phyloP scores from a whole-genome alignment of 2,797 vertebrate genomes.

The Typhlichthys subterraneus region DNA sequence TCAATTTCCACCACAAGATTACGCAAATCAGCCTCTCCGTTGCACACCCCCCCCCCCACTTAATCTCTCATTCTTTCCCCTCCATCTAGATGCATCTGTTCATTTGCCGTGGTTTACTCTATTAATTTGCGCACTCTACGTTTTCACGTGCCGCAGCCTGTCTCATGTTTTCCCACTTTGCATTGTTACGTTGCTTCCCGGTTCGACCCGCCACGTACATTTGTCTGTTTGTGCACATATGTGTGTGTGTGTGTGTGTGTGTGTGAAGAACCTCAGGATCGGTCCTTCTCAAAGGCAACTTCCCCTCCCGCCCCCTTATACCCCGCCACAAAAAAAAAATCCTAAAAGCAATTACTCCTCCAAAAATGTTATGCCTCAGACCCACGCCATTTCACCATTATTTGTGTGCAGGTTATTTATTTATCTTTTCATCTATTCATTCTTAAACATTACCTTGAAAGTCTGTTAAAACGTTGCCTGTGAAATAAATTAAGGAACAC shows the following conservation, averaged over 20 bases:
- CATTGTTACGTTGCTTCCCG: conserved; percentile 68
- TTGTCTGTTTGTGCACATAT: not conserved
- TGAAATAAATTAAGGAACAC: conserved; percentile 53
- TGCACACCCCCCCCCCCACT: conserved; percentile 52
- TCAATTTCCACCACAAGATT: conserved; percentile 81
- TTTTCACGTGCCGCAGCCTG: conserved; percentile 69
- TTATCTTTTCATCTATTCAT: conserved; percentile 65
- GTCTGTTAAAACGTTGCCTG: conserved; percentile 41
- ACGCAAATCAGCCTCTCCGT: conserved; percentile 77
- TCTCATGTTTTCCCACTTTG: conserved; percentile 74
- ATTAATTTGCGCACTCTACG: conserved; percentile 78
- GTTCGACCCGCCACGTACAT: conserved; percentile 41
- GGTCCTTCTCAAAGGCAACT: no score
- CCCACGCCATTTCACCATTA: conserved; percentile 68
- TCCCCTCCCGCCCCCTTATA: conserved; percentile 29
- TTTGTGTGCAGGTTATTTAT: conserved; percentile 63
- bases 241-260: conserved; percentile 15
- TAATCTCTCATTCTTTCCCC: conserved; percentile 64
- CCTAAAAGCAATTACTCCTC: conserved; percentile 78
- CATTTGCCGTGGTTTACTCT: conserved; percentile 80
- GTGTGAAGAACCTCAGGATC: not conserved
- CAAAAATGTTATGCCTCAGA: conserved; percentile 65
- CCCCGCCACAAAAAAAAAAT: conserved; percentile 29
- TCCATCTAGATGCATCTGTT: conserved; percentile 79
- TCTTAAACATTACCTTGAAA: conserved; percentile 53